Evolutionary conservation across 92 coral and sea anemone genomes (phyloP).

Genomic region (Diadumene lineata): DNA sequence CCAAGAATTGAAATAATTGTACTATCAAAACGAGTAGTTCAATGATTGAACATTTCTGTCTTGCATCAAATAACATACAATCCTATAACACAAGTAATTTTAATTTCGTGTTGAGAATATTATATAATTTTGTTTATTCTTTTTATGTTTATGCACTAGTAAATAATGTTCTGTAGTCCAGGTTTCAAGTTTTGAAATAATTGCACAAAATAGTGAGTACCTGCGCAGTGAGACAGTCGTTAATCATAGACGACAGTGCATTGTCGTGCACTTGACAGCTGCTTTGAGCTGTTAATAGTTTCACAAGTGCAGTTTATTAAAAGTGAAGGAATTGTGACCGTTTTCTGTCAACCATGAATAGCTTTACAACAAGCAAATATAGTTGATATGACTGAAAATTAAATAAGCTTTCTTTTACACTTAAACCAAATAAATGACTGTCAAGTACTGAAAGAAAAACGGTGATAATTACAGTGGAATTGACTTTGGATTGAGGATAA

Average conservation of each 20-base stretch:
- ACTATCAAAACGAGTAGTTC: too few relatives aligned
- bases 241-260: not conserved
- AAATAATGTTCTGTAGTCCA: too few relatives aligned
- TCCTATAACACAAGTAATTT: too few relatives aligned
- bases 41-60: too few relatives aligned
- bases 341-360: not conserved
- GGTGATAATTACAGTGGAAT: not conserved
- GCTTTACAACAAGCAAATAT: not conserved
- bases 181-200: slow-evolving; percentile 1
- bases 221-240: not conserved
- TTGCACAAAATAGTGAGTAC: not conserved
- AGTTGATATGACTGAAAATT: slow-evolving; percentile 2
- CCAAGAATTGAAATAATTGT: too few relatives aligned
- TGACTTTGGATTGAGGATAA: not conserved
- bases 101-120: too few relatives aligned
- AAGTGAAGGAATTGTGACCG: not conserved
- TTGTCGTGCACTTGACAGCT: not conserved
- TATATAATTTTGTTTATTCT: too few relatives aligned
- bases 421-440: not conserved
- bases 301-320: not conserved
- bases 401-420: not conserved
- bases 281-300: not conserved
- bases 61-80: too few relatives aligned
- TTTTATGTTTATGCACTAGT: too few relatives aligned
- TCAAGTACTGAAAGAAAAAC: not conserved